A percentile compares a stretch with the other conserved stretches of the same genome.
Conservation (phyloP, 1,140 invertebrate genomes). For the Diabrotica undecimpunctata region DNA sequence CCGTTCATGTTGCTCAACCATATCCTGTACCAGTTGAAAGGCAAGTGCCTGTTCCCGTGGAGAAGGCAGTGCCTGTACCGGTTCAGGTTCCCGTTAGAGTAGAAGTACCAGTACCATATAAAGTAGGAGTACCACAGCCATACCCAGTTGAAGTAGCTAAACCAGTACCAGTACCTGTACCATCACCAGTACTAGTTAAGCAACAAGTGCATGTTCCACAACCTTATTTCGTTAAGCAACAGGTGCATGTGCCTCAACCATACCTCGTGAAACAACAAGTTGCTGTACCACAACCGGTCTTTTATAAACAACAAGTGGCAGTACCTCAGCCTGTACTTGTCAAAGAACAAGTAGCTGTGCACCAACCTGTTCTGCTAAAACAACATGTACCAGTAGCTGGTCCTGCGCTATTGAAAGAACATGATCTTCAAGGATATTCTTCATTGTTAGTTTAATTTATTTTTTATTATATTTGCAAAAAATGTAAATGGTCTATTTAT, state of each 20-base stretch:
- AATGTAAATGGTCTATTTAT: too few relatives aligned
- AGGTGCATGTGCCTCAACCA: not conserved
- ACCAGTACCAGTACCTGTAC: constrained; percentile 25
- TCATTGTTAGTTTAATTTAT: too few relatives aligned
- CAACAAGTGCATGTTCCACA: constrained; percentile 17
- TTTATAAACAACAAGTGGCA: too few relatives aligned
- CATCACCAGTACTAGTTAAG: constrained; percentile 28
- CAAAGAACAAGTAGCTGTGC: too few relatives aligned
- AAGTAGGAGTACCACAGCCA: constrained; percentile 31
- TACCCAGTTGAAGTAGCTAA: constrained; percentile 28
- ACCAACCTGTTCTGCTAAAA: too few relatives aligned
- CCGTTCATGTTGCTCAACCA: constrained; percentile 51
- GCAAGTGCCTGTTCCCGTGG: constrained; percentile 41
- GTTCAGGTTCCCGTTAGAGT: constrained; percentile 36
- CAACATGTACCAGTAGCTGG: too few relatives aligned
- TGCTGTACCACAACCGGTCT: too few relatives aligned
- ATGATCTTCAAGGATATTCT: too few relatives aligned
- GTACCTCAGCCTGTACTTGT: too few relatives aligned
- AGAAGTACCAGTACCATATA: constrained; percentile 31
- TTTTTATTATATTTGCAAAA: too few relatives aligned
- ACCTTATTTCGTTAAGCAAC: not conserved
- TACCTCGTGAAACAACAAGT: too few relatives aligned
- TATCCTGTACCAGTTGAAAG: constrained; percentile 52
- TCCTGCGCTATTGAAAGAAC: too few relatives aligned
- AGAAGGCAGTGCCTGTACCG: constrained; percentile 34